Conservation (phyloP, 2,113 vertebrate genomes). For the Emydocephalus ijimae region DNA sequence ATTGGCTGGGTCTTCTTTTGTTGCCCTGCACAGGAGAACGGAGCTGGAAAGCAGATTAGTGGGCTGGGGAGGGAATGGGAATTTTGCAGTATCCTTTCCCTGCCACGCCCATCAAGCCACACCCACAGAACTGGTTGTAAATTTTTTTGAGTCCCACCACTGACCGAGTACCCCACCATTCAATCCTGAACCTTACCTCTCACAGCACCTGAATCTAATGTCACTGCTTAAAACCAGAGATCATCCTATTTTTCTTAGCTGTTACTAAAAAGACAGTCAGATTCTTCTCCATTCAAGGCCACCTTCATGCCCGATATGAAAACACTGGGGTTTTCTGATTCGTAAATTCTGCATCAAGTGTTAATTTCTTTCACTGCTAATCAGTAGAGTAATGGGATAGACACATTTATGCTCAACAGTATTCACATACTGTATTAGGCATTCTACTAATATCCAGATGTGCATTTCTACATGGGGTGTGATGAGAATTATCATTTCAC, state of each 20-base stretch:
- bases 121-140: too few relatives aligned
- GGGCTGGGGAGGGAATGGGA: too few relatives aligned
- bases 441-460: neutral
- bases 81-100: too few relatives aligned
- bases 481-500: neutral
- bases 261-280: neutral
- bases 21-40: too few relatives aligned
- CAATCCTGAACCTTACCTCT: too few relatives aligned
- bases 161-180: neutral
- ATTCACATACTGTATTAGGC: rapidly evolving
- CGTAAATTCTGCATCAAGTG: neutral
- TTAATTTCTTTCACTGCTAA: neutral
- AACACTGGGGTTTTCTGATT: neutral
- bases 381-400: neutral
- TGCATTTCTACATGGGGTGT: neutral
- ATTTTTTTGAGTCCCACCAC: too few relatives aligned
- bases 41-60: too few relatives aligned
- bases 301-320: neutral
- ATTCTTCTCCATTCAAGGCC: neutral
- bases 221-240: neutral
- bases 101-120: too few relatives aligned
- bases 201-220: neutral
- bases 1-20: too few relatives aligned
- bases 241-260: neutral
- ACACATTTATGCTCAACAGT: neutral